Evolutionary conservation across 2,113 vertebrate species (phyloP).

Genomic region (Megalops atlanticus): DNA sequence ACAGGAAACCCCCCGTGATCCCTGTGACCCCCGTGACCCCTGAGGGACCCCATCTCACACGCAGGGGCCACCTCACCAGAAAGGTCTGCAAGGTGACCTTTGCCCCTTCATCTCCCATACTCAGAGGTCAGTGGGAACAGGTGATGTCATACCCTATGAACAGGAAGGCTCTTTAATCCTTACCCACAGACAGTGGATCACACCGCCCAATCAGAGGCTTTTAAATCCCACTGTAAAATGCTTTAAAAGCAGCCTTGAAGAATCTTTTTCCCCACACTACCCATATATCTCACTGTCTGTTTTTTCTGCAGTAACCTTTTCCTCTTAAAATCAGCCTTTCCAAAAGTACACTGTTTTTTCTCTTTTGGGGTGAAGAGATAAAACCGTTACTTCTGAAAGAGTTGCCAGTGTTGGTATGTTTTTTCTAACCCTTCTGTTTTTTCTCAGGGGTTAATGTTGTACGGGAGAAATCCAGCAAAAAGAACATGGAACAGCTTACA

Average conservation of each 20-base stretch:
- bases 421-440: neutral
- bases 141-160: neutral
- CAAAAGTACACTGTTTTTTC: neutral
- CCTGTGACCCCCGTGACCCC: neutral
- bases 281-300: neutral
- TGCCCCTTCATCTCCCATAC: neutral
- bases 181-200: neutral
- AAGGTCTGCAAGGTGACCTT: conserved; percentile 37
- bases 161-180: neutral
- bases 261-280: neutral
- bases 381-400: neutral
- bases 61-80: conserved; percentile 21
- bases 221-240: neutral
- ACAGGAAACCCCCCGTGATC: neutral
- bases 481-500: neutral
- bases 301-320: neutral
- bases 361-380: neutral
- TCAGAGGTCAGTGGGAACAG: conserved; percentile 34
- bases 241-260: neutral
- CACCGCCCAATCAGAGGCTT: neutral
- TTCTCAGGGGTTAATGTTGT: neutral
- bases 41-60: neutral
- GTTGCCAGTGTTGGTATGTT: neutral
- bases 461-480: neutral
- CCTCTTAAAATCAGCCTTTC: neutral